A percentile compares a stretch with the other conserved stretches of the same genome.
Conservation (phyloP, 1,140 invertebrate genomes). For the Danaus melanippus region DNA sequence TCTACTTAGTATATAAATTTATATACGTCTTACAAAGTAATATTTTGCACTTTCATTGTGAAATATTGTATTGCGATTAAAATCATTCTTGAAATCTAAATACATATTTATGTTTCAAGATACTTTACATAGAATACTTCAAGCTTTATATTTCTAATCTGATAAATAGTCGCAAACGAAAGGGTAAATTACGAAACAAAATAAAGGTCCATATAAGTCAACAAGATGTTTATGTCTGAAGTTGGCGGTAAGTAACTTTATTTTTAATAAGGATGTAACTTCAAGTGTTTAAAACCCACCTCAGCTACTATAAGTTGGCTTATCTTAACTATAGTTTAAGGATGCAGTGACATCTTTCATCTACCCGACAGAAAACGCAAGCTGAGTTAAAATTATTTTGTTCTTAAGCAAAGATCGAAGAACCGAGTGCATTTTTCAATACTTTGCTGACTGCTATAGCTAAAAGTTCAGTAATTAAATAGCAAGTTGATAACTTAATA, state of each 20-base stretch:
- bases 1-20: too few species aligned
- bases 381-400: too few species aligned
- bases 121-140: too few species aligned
- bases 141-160: too few species aligned
- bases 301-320: too few species aligned
- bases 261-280: constrained; percentile 39
- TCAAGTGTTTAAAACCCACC: constrained; percentile 44
- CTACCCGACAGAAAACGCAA: too few species aligned
- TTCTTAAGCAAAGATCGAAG: too few species aligned
- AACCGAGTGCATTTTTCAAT: constrained; percentile 64
- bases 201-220: constrained; percentile 23
- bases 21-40: too few species aligned
- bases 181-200: constrained; percentile 17
- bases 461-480: too few species aligned
- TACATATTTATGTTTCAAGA: too few species aligned
- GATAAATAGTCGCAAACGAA: neutral
- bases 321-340: too few species aligned
- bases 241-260: constrained; percentile 25
- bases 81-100: neutral
- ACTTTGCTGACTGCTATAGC: constrained; percentile 53
- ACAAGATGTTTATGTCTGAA: constrained; percentile 21
- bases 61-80: constrained; percentile 2
- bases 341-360: constrained; percentile 51
- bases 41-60: neutral
- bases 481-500: too few species aligned